These are phyloP conservation scores for Drosophila kambysellisi DNA, from an alignment of 2,888 invertebrate genomes.

Conservation along the genomic window DNA sequence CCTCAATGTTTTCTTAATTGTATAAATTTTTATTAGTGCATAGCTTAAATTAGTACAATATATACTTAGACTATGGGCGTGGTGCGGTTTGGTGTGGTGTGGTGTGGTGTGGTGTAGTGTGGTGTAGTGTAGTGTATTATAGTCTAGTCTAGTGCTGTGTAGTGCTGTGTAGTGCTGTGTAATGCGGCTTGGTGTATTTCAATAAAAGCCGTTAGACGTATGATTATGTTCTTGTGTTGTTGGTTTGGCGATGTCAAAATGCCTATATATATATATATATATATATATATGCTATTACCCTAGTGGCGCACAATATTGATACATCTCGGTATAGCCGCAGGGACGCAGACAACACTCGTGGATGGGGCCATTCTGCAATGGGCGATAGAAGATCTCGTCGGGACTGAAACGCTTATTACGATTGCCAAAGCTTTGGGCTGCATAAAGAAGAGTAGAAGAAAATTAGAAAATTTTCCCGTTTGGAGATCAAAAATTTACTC, in stretches of 20 bases:
- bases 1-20: slow-evolving; percentile 40
- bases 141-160: neutral
- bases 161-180: neutral
- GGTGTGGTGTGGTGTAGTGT: neutral
- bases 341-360: slow-evolving; percentile 81
- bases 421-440: slow-evolving; percentile 60
- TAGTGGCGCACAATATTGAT: slow-evolving; percentile 77
- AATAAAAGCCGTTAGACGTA: slow-evolving; percentile 10
- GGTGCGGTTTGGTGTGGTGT: slow-evolving; percentile 3
- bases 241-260: slow-evolving; percentile 19
- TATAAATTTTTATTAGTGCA: slow-evolving; percentile 71
- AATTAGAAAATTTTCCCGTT: neutral
- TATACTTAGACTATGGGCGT: slow-evolving; percentile 51
- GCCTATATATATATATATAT: slow-evolving; percentile 1
- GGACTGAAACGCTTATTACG: slow-evolving; percentile 62
- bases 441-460: neutral
- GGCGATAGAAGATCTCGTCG: slow-evolving; percentile 66
- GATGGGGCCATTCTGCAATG: slow-evolving; percentile 73
- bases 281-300: neutral
- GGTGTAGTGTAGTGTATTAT: neutral
- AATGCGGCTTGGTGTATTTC: slow-evolving; percentile 8
- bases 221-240: slow-evolving; percentile 10
- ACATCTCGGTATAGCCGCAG: slow-evolving; percentile 77
- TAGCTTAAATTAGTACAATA: slow-evolving; percentile 71
- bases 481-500: slow-evolving; percentile 53